Conservation (phyloP, 2,888 invertebrate species). For the Agonopterix alstromeriana region DNA sequence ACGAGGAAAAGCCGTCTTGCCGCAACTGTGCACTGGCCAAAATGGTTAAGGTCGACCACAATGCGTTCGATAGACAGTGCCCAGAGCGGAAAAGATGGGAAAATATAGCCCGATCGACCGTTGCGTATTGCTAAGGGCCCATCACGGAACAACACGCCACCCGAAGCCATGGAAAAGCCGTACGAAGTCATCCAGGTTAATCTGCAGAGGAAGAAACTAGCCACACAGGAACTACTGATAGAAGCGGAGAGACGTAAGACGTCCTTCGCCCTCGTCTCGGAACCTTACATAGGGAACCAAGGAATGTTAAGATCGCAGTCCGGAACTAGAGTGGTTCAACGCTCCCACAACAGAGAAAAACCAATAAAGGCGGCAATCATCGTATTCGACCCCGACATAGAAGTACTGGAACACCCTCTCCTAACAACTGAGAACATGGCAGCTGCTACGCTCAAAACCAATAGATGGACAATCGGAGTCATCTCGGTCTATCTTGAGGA, state of each 20-base stretch:
- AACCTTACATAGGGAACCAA: slow-evolving; percentile 8
- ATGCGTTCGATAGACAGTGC: slow-evolving; percentile 7
- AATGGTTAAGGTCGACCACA: background rate
- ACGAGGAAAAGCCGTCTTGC: slow-evolving; percentile 1
- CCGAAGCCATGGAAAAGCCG: background rate
- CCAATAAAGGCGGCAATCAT: slow-evolving; percentile 9
- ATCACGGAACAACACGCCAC: background rate
- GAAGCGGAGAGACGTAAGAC: slow-evolving; percentile 3
- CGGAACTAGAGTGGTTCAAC: slow-evolving; percentile 5
- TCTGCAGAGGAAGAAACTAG: slow-evolving; percentile 8
- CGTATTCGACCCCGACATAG: too few species aligned
- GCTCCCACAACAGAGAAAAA: background rate
- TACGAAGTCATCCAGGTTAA: slow-evolving; percentile 7
- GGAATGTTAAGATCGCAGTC: background rate
- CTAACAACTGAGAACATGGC: too few species aligned
- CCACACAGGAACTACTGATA: slow-evolving; percentile 8
- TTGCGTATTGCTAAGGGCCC: slow-evolving; percentile 10
- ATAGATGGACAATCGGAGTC: too few species aligned
- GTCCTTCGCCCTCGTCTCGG: slow-evolving; percentile 8
- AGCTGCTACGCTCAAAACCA: too few species aligned
- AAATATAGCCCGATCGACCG: slow-evolving; percentile 5
- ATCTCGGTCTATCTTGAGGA: too few species aligned
- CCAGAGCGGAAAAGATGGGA: slow-evolving; percentile 9
- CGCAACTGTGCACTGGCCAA: slow-evolving; percentile 8
- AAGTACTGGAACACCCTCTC: too few species aligned